Evolutionary conservation across 2,113 vertebrate genomes (phyloP), one percentile per base, ranked within the genome.

Genomic region (Euleptes europaea): DNA sequence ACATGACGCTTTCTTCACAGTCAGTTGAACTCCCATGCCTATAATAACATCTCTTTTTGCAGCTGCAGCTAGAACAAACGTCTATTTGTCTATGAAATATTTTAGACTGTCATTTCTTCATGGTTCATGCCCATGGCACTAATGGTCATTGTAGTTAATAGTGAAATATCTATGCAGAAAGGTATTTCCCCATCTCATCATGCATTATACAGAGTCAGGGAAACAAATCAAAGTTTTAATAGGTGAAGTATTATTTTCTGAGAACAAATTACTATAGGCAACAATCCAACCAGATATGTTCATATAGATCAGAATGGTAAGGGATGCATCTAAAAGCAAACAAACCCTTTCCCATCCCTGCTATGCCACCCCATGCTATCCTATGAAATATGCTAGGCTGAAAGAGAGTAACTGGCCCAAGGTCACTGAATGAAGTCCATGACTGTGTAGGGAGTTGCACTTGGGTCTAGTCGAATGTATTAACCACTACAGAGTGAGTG

Each of bases 51-150:
- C 86, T 86, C 42, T 87, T 72, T 86, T 78, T 83, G 87, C 86
- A 92, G 92, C 86, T 77, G 84, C 63, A 89, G 87, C 88, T 63
- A 3, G 35, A 65, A 92, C 88, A 78, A 90, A 90, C 90, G 23
- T 21, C 79, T 90, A 86, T 92, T 93, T 93, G 78, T 89, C 86
- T 49, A 40, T 35, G 54, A 89, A 91, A 65, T 85, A 79, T 88
- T 94, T 93, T 88, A 77, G 82, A 51, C 87, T 47, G 0, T 69
- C 15, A 76, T 93, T 88, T 94, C 87, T 90, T 88, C 90, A 65
- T 82, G 69, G n/a, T 89, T 71, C 71, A 66, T 84, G 71, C 72
- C 84, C 54, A 17, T 85, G 87, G 89, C 87, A 76, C 38, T 86
- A 90, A 88, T 82, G 86, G 88, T 76, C 85, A 88, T 73, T 49